Conservation (phyloP, 2,797 vertebrate species). For the Hypotaenidia okinawae region DNA sequence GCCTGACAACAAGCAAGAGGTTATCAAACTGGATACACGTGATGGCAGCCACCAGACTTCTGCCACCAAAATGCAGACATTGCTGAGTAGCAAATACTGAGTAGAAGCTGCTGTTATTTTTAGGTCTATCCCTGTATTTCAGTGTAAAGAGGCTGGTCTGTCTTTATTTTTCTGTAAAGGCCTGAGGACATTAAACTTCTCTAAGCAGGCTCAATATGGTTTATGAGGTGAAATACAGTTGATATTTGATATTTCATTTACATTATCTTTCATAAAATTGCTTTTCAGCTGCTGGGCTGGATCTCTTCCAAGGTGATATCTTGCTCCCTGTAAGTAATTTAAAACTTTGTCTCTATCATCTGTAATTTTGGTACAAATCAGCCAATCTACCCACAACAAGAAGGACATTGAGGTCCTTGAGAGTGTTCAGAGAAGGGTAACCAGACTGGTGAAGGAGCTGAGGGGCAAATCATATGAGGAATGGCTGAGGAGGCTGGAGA, state of each 20-base stretch:
- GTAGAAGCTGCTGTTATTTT: not conserved
- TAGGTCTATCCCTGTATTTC: not conserved
- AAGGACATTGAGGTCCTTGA: too few relatives aligned
- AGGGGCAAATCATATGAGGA: too few relatives aligned
- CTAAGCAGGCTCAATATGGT: not conserved
- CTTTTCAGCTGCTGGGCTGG: conserved; percentile 77
- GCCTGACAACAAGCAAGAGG: not conserved
- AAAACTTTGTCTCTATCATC: not conserved
- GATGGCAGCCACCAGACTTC: not conserved
- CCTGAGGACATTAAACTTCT: not conserved
- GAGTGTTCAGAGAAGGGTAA: too few relatives aligned
- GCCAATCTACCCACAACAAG: not conserved
- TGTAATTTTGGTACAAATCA: not conserved
- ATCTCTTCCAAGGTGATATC: conserved; percentile 92
- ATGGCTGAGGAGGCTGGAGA: too few relatives aligned
- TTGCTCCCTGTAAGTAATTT: conserved; percentile 81
- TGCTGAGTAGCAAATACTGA: not conserved
- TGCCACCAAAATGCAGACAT: not conserved
- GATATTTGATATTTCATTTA: not conserved
- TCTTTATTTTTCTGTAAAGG: not conserved
- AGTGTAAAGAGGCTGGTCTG: not conserved
- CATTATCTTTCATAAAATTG: not conserved
- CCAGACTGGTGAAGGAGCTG: too few relatives aligned
- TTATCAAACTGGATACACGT: not conserved
- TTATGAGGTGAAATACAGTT: not conserved